These are phyloP conservation scores for Phrynosoma platyrhinos DNA, from an alignment of 2,113 vertebrate genomes.

Conservation along the genomic window DNA sequence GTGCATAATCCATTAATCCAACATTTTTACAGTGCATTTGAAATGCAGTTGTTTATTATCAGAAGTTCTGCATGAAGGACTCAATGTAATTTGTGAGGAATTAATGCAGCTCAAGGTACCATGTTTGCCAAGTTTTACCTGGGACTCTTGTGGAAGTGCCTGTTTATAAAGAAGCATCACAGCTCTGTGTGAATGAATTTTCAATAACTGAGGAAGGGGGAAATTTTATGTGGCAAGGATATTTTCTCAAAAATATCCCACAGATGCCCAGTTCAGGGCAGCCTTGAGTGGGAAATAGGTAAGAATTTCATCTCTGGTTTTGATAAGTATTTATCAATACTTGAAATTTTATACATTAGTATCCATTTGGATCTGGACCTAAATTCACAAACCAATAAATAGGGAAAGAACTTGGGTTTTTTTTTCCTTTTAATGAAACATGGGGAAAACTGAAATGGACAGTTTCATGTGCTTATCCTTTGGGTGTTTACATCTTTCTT, in stretches of 20 bases:
- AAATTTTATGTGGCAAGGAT: background rate
- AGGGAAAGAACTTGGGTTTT: too few species aligned
- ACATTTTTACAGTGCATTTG: slow-evolving; percentile 30
- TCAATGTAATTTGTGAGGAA: background rate
- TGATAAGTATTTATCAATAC: too few species aligned
- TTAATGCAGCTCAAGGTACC: background rate
- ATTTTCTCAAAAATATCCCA: background rate
- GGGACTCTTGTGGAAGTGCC: background rate
- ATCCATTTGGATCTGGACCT: too few species aligned
- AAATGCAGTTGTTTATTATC: slow-evolving; percentile 11
- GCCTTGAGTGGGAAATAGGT: too few species aligned
- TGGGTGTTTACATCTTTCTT: too few species aligned
- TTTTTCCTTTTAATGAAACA: too few species aligned
- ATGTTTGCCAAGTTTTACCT: background rate
- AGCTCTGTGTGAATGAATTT: background rate
- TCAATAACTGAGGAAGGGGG: background rate
- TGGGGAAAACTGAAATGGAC: too few species aligned
- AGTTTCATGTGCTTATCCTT: too few species aligned
- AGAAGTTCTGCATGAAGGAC: slow-evolving; percentile 14
- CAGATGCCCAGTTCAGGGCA: background rate
- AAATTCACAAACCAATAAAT: too few species aligned
- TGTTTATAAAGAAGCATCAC: background rate
- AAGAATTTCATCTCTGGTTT: too few species aligned
- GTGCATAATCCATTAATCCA: slow-evolving; percentile 22
- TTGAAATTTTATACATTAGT: too few species aligned